Percentiles rank a stretch among this genome's conserved stretches.
Conservation (phyloP, 2,888 invertebrate genomes). For the Labia minor region DNA sequence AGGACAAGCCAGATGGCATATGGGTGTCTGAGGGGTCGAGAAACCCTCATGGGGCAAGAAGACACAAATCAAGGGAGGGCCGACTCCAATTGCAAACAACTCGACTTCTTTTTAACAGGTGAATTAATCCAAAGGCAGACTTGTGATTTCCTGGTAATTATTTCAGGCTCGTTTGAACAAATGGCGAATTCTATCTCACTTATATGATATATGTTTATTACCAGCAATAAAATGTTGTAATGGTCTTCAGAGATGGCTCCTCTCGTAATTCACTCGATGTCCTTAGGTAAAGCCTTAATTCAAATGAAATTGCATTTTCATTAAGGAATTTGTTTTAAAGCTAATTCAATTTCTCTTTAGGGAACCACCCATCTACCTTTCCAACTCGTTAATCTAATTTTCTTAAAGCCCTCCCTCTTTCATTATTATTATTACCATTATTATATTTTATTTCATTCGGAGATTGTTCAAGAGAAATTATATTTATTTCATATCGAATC, state of each 20-base stretch:
- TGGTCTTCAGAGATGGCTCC: not conserved
- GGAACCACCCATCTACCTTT: not conserved
- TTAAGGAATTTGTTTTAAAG: constrained; percentile 2
- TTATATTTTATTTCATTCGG: too few species aligned
- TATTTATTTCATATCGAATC: too few species aligned
- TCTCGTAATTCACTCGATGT: not conserved
- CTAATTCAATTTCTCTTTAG: not conserved
- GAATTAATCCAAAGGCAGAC: not conserved
- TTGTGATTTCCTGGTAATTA: not conserved
- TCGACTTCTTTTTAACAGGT: not conserved
- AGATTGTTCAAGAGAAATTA: not conserved
- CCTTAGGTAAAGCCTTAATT: not conserved
- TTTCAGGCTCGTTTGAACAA: not conserved
- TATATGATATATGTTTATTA: constrained; percentile 13
- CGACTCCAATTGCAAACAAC: too few species aligned
- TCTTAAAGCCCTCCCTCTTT: too few species aligned
- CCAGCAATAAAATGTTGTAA: constrained; percentile 2
- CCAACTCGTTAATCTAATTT: too few species aligned
- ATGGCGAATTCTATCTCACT: not conserved
- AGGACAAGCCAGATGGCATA: constrained; percentile 7
- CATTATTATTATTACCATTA: too few species aligned
- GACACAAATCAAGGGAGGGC: too few species aligned
- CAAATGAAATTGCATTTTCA: constrained; percentile 4
- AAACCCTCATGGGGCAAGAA: not conserved
- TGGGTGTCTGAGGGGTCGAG: not conserved